Base-by-base conservation (phyloP, 2,113 vertebrate species). In the Numida meleagris region DNA sequence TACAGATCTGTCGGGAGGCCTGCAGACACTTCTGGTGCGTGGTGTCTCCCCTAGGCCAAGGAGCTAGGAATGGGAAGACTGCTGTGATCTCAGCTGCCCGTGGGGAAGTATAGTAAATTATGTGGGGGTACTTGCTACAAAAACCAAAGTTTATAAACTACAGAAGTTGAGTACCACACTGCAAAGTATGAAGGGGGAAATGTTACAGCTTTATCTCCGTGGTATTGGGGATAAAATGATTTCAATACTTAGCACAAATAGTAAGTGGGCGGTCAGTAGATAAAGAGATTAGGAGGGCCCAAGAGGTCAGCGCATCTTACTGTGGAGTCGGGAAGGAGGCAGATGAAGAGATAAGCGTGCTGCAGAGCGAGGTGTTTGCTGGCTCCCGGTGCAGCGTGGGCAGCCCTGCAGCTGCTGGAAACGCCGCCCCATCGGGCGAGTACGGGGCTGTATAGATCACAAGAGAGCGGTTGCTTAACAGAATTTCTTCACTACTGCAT, bases 401-500 rank as follows among this genome's bases (percentile, higher is more conserved):
- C 71, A 81, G 45, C 48, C 82, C 80, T 89, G 67, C 75, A 61
- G 82, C 70, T 77, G 70, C 79, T 63, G 67, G 16, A 4, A 78
- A 21, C 13, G 4, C 51, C 19, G 45, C 38, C 55, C 55, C 4
- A 4, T 63, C 68, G 17, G 75, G 42, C 65, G 21, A 2, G 70
- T 31, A 40, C 2, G 24, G 63, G 65, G 34, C 89, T 62, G 12
- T 18, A 20, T 40, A 25, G 80, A 65, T 38, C 92, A 71, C 77
- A 6, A 45, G 46, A 71, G 77, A 93, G 72, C 73, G 76, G 82
- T 93, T 87, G 70, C 94, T 94, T 46, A 70, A 80, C 86, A 89
- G 86, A 93, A 90, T 91, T 92, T 90, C 86, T 88, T 90, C 82
- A 67, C 94, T 87, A 55, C 87, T 89, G 91, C 95, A 85, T 91